Base-by-base conservation (phyloP, 2,797 vertebrate genomes). In the Argentina silus region DNA sequence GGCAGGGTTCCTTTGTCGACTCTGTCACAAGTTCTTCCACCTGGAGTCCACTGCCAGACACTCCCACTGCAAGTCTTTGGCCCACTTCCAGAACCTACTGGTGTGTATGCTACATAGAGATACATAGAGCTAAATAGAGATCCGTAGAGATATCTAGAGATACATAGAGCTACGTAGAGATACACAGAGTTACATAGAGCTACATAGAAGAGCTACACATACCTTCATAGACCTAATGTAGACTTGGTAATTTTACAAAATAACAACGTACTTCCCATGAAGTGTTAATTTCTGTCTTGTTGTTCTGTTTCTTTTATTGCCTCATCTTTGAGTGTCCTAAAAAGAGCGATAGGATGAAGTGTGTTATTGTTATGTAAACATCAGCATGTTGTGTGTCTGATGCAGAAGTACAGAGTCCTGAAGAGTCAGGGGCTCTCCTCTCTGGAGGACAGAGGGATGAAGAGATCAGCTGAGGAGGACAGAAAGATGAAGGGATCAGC, bases 11-110 rank as follows among this genome's bases (percentile, higher is more conserved):
- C 90, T 96, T 80, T 96, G 95, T 87, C 93, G 91, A 78, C 80
- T 96, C 83, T 96, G 95, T 89, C 94, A 90, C 85, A 96, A 95
- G 89, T 96, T 96, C 93, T 96, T 93, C 87, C 93, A 94, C 72
- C 93, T 92, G 86, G 94, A 91, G 90, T 94, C 95, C 0, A 93
- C 90, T 77, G 92, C 91, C 47, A 92, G 91, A 82, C 93, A 93
- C 74, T 91, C 93, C 61, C 95, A 96, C 92, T 96, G 95, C 94
- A 95, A 93, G 87, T 95, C 95, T 81, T 81, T 93, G 85, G 88
- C 90, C 84, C 95, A 96, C 93, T 95, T 95, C 83, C 93, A 96
- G 86, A 95, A 95, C 88, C 88, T 96, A 81, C 94, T 95, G 95
- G 95, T 96, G 78, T 68, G 53, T 11, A 50, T 93, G 91, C 88